Evolutionary conservation across 2,888 invertebrate genomes (phyloP).

Genomic region (Morpho helenor): DNA sequence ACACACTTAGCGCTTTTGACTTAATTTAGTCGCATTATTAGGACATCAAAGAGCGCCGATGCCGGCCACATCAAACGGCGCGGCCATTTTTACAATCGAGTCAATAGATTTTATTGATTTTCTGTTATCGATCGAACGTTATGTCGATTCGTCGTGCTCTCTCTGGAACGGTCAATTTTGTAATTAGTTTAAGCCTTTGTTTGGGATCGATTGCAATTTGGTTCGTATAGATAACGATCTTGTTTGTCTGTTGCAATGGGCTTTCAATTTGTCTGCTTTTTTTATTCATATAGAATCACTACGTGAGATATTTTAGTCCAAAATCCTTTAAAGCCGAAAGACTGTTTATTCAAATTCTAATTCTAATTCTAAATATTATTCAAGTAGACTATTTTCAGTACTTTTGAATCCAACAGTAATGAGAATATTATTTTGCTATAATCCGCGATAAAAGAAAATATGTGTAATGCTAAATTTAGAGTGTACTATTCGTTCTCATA

Average conservation of each 20-base stretch:
- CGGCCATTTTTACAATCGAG: slow-evolving; percentile 43
- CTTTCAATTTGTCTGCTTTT: not conserved
- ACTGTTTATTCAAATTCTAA: too few relatives aligned
- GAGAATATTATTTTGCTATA: too few relatives aligned
- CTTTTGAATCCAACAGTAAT: too few relatives aligned
- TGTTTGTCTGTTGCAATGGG: slow-evolving; percentile 16
- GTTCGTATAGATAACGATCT: slow-evolving; percentile 25
- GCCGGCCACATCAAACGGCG: slow-evolving; percentile 56
- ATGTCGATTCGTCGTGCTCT: slow-evolving; percentile 55
- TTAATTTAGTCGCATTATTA: slow-evolving; percentile 76
- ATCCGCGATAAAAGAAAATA: too few relatives aligned
- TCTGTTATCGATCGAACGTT: slow-evolving; percentile 57
- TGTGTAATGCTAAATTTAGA: too few relatives aligned
- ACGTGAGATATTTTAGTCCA: not conserved
- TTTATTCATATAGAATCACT: not conserved
- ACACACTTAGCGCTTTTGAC: slow-evolving; percentile 73
- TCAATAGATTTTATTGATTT: slow-evolving; percentile 74
- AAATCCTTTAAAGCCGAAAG: not conserved
- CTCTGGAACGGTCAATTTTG: slow-evolving; percentile 55
- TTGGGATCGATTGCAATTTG: slow-evolving; percentile 48
- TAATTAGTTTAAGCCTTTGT: slow-evolving; percentile 67
- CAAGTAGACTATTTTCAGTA: too few relatives aligned
- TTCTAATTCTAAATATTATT: too few relatives aligned
- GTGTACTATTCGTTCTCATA: too few relatives aligned
- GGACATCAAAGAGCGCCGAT: slow-evolving; percentile 69